Percentiles rank a stretch among this genome's conserved stretches.
Conservation (phyloP, 1,140 invertebrate species). For the Sitobion miscanthi region DNA sequence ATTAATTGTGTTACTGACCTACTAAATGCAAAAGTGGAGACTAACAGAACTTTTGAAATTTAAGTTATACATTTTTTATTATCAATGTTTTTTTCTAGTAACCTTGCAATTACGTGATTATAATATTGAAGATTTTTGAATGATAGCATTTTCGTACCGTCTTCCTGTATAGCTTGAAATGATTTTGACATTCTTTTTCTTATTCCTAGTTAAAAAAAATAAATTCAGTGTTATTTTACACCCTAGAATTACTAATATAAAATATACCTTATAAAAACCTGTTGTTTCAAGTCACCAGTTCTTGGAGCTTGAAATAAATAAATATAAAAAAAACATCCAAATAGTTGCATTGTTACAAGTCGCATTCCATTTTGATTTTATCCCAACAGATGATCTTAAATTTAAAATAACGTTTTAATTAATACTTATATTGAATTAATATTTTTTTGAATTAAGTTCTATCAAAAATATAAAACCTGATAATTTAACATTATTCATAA, state of each 20-base stretch:
- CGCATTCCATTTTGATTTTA: too few species aligned
- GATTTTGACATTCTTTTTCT: not conserved
- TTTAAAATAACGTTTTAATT: too few species aligned
- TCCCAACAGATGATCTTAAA: too few species aligned
- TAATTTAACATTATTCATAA: too few species aligned
- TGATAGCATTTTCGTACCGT: not conserved
- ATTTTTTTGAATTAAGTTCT: too few species aligned
- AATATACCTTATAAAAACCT: not conserved
- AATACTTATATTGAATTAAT: too few species aligned
- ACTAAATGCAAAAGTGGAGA: not conserved
- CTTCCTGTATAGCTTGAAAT: not conserved
- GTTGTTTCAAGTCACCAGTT: too few species aligned
- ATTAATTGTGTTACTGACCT: not conserved
- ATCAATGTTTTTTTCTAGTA: not conserved
- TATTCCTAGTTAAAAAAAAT: not conserved
- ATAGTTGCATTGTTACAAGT: too few species aligned
- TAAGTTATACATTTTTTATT: not conserved
- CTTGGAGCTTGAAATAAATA: too few species aligned
- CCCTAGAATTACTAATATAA: not conserved
- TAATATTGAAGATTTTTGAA: not conserved
- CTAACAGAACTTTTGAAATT: not conserved
- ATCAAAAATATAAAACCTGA: too few species aligned
- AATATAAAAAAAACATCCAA: too few species aligned
- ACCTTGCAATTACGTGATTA: not conserved
- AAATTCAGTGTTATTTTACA: not conserved